A percentile compares a stretch with the other conserved stretches of the same genome.
Conservation (phyloP, 2,113 vertebrate genomes). For the Microtus oregoni region DNA sequence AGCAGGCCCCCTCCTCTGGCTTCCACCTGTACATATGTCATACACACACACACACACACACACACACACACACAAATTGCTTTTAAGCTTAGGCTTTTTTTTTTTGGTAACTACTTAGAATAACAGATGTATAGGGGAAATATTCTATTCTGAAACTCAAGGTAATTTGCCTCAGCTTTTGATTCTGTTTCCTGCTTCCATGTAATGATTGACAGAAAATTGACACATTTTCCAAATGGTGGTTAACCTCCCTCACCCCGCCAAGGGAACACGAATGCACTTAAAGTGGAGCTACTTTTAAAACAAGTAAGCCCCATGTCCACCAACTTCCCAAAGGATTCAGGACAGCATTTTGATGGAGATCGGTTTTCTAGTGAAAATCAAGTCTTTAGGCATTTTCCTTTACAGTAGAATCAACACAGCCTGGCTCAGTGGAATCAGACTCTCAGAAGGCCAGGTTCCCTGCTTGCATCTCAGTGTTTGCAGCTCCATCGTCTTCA, state of each 20-base stretch:
- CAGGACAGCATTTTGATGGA: not conserved
- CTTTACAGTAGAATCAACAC: not conserved
- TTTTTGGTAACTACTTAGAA: not conserved
- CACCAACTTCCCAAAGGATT: not conserved
- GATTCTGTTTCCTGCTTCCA: constrained; percentile 53
- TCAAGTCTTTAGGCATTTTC: not conserved
- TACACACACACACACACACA: not conserved
- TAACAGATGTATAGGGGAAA: constrained; percentile 14
- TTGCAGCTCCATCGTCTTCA: not conserved
- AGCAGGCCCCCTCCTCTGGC: no score
- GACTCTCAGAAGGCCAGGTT: not conserved
- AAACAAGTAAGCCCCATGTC: not conserved
- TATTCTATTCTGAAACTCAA: constrained; percentile 4
- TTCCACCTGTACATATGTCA: not conserved
- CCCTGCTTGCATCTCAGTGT: not conserved
- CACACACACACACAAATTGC: not conserved
- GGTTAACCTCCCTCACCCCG: not conserved
- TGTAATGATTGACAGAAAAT: constrained; percentile 6
- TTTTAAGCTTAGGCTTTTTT: no score
- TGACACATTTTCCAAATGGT: not conserved
- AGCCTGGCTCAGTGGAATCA: not conserved
- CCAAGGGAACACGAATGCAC: not conserved
- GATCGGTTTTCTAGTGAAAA: constrained; percentile 17
- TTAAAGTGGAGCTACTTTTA: not conserved
- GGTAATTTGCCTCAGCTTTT: not conserved